Base-by-base conservation (phyloP, 2,797 vertebrate species). In the Sebastes glaucus region DNA sequence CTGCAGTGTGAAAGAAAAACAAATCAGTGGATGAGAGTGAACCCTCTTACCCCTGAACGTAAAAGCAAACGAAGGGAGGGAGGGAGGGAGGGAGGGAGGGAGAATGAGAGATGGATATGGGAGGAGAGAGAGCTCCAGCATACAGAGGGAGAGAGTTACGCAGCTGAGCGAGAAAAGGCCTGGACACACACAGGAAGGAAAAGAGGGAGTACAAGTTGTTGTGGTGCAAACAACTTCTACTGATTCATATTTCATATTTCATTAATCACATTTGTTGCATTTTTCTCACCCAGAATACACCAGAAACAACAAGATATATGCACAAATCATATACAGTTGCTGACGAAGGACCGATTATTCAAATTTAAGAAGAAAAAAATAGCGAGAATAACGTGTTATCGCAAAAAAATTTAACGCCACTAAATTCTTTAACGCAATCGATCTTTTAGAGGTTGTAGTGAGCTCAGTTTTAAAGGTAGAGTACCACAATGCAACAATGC, bases 1-100 rank as follows among this genome's bases (percentile, higher is more conserved):
- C 90, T 92, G 88, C 86, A 84, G 90, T 71, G 87, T 66, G 83
- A 86, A 78, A 90, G 87, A 89, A 94, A 93, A 94, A 93, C 92
- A 94, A 92, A 92, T 90, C 83, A 85, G 87, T 61, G 82, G 87
- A 90, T 85, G 87, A 83, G 80, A 77, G 79, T 87, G 92, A 95
- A 92, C 93, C 88, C 89, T 82, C 86, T 94, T 81, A 93, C 92
- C 93, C 86, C 86, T 69, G 74, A 85, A 82, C 14, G 63, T 61
- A 75, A 79, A 66, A 70, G 77, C 81, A 78, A 78, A 68, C 0
- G 35, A 6, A 73, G 82, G 68, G 67, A 72, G 74, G 28, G 68
- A 30, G 82, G 68, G 65, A 74, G 30, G 28, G 28, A 30, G 64
- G n/a, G n/a, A 74, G 32, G 33, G 33, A 35, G 76, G 33, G 71